A percentile compares a stretch with the other conserved stretches of the same genome.
Evolutionary conservation across 2,797 vertebrate genomes (phyloP).

Genomic region (Diceros bicornis): DNA sequence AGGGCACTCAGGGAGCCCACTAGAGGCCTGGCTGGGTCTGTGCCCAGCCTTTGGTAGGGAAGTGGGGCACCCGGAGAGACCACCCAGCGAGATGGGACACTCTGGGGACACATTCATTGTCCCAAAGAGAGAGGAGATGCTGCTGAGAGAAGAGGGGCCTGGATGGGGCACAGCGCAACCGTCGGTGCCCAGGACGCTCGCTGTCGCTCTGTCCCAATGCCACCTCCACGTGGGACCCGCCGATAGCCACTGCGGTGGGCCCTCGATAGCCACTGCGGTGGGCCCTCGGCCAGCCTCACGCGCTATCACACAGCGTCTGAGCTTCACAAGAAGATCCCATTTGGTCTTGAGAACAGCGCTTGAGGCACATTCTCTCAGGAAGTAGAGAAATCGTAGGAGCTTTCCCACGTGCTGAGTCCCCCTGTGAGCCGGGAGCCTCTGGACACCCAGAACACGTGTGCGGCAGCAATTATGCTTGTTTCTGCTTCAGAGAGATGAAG

Average conservation of each 20-base stretch:
- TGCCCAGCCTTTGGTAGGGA: not conserved
- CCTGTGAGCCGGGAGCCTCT: fast-evolving
- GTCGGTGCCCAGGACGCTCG: fast-evolving
- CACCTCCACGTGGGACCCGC: fast-evolving
- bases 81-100: not conserved
- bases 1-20: not conserved
- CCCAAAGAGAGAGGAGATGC: not conserved
- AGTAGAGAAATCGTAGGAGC: fast-evolving
- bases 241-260: fast-evolving
- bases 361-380: not conserved
- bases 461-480: fast-evolving
- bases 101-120: not conserved
- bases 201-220: fast-evolving
- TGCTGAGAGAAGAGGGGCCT: not conserved
- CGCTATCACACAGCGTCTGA: fast-evolving
- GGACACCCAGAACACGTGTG: fast-evolving
- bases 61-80: not conserved
- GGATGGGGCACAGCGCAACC: not conserved
- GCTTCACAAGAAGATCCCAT: too few species aligned
- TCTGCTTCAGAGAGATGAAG: not conserved
- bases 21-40: not conserved
- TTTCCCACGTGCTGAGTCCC: fast-evolving
- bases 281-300: too few species aligned
- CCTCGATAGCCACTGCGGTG: fast-evolving
- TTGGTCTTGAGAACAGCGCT: not conserved